Base-by-base conservation (phyloP, 2,888 invertebrate species). In the Catocala nupta region DNA sequence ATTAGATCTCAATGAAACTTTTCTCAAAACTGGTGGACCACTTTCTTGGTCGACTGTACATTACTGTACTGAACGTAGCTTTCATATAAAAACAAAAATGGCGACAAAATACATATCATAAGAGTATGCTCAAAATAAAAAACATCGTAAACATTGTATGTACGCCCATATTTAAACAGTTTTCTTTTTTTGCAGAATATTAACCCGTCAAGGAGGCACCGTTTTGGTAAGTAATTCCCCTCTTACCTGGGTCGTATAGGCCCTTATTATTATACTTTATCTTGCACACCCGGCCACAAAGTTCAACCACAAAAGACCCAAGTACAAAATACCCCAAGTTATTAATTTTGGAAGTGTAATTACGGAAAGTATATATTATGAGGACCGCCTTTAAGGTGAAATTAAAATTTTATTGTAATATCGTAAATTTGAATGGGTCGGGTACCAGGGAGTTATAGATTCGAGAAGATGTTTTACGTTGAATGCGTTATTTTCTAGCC, bases 301-400 rank as follows among this genome's bases (percentile, higher is more conserved):
- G 71, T 79, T 79, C 64, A 69, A 68, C 65, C 63, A 76, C 74
- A 76, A 78, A 78, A 76, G 78, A 64, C 39, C 50, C 12, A 11
- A 55, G 64, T 59, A 74, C 71, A 71, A 73, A 77, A 72, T 71
- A 76, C 56, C 65, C 62, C 67, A 63, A 62, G 71, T 70, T 71
- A 79, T 79, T 79, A 79, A 79, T 79, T 76, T 79, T 55, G 58
- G 63, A 65, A 64, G 72, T 69, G 71, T 75, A 77, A 77, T 78
- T 79, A 79, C 61, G 70, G 61, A 72, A 75, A 73, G 71, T 77
- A 78, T 78, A 75, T 73, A 73, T 78, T 75, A 77, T 63, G 58
- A 70, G 61, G 52, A 63, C 63, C 63, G 65, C 70, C 65, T 68
- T 70, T 33, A 55, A 59, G 63, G 67, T 60, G 11, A 77, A 65